phyloP scores from a whole-genome alignment of 2,113 vertebrate species.

The Martes martes region DNA sequence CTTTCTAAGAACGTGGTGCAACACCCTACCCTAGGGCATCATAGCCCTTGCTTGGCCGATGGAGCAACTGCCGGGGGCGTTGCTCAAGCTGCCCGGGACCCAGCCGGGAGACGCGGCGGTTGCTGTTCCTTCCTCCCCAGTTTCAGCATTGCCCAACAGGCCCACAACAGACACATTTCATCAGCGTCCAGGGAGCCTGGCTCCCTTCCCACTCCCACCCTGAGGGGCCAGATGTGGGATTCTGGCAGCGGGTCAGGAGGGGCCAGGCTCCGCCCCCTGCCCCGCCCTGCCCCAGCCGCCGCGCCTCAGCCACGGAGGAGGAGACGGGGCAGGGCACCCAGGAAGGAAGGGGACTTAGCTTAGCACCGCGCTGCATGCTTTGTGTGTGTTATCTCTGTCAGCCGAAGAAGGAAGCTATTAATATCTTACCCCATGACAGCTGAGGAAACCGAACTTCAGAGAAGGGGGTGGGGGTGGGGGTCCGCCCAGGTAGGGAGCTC shows the following conservation, averaged over 20 bases:
- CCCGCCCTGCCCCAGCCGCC: background rate
- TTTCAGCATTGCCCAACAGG: conserved; percentile 49
- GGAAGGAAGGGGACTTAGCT: background rate
- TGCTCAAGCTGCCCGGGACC: conserved; percentile 42
- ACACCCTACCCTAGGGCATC: conserved; percentile 38
- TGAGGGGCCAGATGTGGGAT: background rate
- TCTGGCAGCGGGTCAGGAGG: background rate
- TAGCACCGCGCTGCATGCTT: background rate
- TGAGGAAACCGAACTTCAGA: conserved; percentile 8
- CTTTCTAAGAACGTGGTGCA: conserved; percentile 72
- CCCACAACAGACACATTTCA: background rate
- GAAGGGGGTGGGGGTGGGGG: too few species aligned
- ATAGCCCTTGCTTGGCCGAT: background rate
- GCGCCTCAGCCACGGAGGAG: background rate
- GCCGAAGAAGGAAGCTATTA: background rate
- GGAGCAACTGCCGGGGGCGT: conserved; percentile 41
- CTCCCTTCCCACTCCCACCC: background rate
- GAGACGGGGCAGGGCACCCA: background rate
- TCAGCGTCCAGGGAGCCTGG: background rate
- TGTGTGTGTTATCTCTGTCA: background rate
- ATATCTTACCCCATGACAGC: background rate
- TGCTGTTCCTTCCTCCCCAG: background rate
- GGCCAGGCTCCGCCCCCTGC: background rate
- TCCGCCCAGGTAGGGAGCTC: background rate
- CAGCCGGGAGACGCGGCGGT: background rate